Evolutionary conservation across 2,797 vertebrate genomes (phyloP), one percentile per base, ranked within the genome.

Genomic region (Pangasius krempfi): DNA sequence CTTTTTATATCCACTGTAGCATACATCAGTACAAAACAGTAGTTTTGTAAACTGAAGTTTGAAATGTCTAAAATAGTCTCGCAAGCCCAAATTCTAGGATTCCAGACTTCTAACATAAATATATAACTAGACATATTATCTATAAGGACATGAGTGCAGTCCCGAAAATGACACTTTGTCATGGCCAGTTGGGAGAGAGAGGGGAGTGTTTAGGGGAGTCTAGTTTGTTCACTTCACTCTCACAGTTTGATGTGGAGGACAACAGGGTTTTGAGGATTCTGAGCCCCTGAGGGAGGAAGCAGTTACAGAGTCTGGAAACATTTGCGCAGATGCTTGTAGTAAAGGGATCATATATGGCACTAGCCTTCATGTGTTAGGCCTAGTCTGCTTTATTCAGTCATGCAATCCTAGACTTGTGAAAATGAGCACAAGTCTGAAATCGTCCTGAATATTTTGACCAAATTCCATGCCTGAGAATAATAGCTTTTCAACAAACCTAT

Each of bases 301-400:
- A 37, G 20, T 40, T 81, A 81, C 79, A 40, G 30, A 58, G 20
- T 52, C 44, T 20, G 4, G 64, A 84, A 54, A 47, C 27, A 22
- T 2, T 33, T 47, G 83, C 5, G 8, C 47, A 84, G 83, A 84
- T 84, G 83, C n/a, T 54, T 84, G 27, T 50, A 52, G 62, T 84
- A 84, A 70, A 70, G 47, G 54, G 16, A 33, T 84, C 62, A 52
- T n/a, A 70, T 70, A 70, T 70, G 27, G 47, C n/a, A 66, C 9
- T 25, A 60, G 20, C 30, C 79, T 44, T 14, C 56, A 7, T 60
- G 5, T 60, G 56, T 40, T 60, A 81, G 56, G 79, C 33, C 33
- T 82, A 14, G 56, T 27, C 56, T 44, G 60, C 54, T 56, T 27
- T 56, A 8, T 18, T 79, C 7, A 56, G 16, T 56, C 76, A 54